Evolutionary conservation across 2,797 vertebrate species (phyloP), one percentile per base, ranked within the genome.

Genomic region (Hypotaenidia philippensis): DNA sequence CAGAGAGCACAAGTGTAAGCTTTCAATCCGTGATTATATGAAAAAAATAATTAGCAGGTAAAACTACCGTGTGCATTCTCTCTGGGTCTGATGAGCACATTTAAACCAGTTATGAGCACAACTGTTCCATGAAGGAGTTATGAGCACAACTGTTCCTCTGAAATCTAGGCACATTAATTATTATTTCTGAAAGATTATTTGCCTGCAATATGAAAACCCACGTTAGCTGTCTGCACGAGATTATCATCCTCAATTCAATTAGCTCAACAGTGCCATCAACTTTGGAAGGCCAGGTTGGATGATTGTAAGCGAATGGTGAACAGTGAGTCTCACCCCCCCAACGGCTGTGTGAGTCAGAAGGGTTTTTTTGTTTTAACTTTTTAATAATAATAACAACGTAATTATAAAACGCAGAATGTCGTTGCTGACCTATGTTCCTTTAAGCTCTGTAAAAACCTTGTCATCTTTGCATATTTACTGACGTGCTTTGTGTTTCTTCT

Each of bases 171-270:
- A 83, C 41, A 71, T 80, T 64, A 63, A 76, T 76, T 88, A 57
- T 9, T 61, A 10, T 78, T 93, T 82, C 65, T 65, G 66, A 83
- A 90, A 87, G 26, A 81, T 81, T 75, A 79, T 68, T 61, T 95
- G 64, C 34, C 70, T 77, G 41, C 45, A 80, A 50, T 63, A 53
- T 27, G n/a, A 87, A 90, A n/a, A 29, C 38, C 6, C n/a, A 75
- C 32, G 81, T 75, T 36, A 89, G 57, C 12, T 87, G 50, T 32
- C 84, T 83, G 41, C 82, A 81, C 47, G 45, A 83, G 49, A 77
- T 72, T 74, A 74, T 55, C 1, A 3, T 40, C 50, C 66, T 71
- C 72, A 60, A 40, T 55, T 88, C 45, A 88, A 75, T 71, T 78
- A 81, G 32, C 26, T 53, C 23, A 92, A 90, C 27, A 57, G 16